These are phyloP conservation scores for Catostomus latipinnis DNA, from an alignment of 2,797 vertebrate genomes.

Conservation along the genomic window DNA sequence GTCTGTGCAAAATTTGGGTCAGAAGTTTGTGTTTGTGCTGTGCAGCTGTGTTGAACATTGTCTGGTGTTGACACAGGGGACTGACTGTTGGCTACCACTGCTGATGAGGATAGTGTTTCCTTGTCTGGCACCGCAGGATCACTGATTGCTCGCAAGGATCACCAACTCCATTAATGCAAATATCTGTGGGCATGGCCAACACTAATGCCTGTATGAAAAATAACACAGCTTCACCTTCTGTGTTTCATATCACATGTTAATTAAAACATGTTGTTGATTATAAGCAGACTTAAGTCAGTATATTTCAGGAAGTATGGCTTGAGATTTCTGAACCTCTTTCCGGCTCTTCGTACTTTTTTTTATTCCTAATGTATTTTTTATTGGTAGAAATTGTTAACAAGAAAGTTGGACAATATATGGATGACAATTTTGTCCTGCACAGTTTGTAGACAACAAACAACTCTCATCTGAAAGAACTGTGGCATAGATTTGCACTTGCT, in stretches of 20 bases:
- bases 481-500: no score
- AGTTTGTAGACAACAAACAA: not conserved
- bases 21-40: constrained; percentile 48
- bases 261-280: not conserved
- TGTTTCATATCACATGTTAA: not conserved
- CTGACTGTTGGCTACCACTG: constrained; percentile 64
- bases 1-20: constrained; percentile 56
- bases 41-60: constrained; percentile 55
- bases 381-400: not conserved
- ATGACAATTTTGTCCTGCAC: constrained; percentile 3
- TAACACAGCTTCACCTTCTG: not conserved
- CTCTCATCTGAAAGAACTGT: not conserved
- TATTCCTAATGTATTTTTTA: constrained; percentile 1
- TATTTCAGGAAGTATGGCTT: constrained; percentile 28
- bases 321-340: constrained; percentile 22
- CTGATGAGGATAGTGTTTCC: constrained; percentile 67
- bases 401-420: no score
- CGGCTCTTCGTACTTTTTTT: constrained; percentile 5
- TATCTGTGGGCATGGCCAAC: constrained; percentile 39
- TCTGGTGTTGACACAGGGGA: constrained; percentile 54
- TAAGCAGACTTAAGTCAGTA: not conserved
- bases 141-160: constrained; percentile 54
- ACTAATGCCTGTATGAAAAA: constrained; percentile 44
- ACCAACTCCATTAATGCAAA: constrained; percentile 19
- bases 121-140: constrained; percentile 58